Evolutionary conservation across 2,888 invertebrate genomes (phyloP).

Genomic region (Drosophila conformis): DNA sequence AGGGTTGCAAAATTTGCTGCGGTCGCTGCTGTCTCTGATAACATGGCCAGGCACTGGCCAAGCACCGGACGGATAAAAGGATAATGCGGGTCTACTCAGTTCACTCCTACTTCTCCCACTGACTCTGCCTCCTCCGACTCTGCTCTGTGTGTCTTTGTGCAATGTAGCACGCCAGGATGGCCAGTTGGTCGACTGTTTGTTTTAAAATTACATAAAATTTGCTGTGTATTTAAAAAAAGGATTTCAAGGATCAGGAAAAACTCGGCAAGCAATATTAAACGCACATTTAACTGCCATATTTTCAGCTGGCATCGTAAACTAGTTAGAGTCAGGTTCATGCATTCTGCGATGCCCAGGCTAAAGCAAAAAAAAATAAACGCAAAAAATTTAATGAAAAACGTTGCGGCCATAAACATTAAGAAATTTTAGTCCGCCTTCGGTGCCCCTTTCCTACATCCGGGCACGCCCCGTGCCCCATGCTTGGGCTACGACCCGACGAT

Average conservation of each 20-base stretch:
- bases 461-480: conserved; percentile 24
- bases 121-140: background rate
- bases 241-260: conserved; percentile 47
- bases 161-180: conserved; percentile 64
- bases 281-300: conserved; percentile 71
- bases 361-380: conserved; percentile 9
- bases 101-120: conserved; percentile 7
- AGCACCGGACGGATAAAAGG: conserved; percentile 76
- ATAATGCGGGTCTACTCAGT: conserved; percentile 76
- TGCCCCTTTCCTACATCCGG: background rate
- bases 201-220: conserved; percentile 81
- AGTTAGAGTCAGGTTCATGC: conserved; percentile 67
- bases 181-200: conserved; percentile 60
- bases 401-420: conserved; percentile 78
- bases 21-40: conserved; percentile 76
- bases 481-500: conserved; percentile 68
- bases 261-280: conserved; percentile 62
- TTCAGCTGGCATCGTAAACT: conserved; percentile 76
- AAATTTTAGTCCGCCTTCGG: conserved; percentile 62
- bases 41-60: conserved; percentile 72
- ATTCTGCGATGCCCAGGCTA: conserved; percentile 5
- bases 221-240: conserved; percentile 65
- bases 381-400: conserved; percentile 82
- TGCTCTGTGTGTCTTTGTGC: conserved; percentile 47
- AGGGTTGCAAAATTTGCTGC: conserved; percentile 79